Base-by-base conservation (phyloP, 2,888 invertebrate genomes). In the Bugula neritina region DNA sequence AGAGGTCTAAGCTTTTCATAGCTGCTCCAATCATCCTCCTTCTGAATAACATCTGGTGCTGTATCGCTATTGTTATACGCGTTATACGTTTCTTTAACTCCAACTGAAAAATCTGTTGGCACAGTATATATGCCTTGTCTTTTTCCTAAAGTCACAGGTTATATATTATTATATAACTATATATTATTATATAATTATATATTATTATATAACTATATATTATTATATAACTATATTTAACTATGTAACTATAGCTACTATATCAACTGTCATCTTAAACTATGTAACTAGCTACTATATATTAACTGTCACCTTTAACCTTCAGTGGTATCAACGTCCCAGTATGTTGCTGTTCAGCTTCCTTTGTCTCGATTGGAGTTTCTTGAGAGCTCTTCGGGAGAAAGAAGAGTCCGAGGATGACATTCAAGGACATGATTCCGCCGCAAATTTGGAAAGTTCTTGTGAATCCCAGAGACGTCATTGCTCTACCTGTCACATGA, bases 101-200 rank as follows among this genome's bases (percentile, higher is more conserved):
- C 17, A 2, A 29, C 27, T 17, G 21, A 13, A 13, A 27, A 17
- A 25, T 13, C 27, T 21, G 21, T 13, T 63, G 63, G 31, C 2
- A 63, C 13, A 10, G 13, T 63, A 31, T 63, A 63, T 10, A 63
- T 31, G 27, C 63, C 63, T 63, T 63, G 63, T n/a, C n/a, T 63
- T 31, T 63, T 63, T 5, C 29, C 63, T 63, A 55, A 55, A 55
- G 52, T 13, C 52, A 52, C 10, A 52, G 21, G 10, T 52, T 21
- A 21, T 21, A 13, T 52, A 21, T 52, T 13, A 52, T 52, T 52
- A 21, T 52, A 13, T 52, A 52, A 52, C 10, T 21, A 52, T 10
- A 57, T n/a, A 21, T 10, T 52, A 21, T 52, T 17, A 21, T 52
- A 17, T 52, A 52, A 52, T 52, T 52, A 17, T 52, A 21, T 52